A percentile compares a stretch with the other conserved stretches of the same genome.
These are phyloP conservation scores for Apteryx owenii DNA, from an alignment of 2,113 vertebrate genomes.

Conservation along the genomic window DNA sequence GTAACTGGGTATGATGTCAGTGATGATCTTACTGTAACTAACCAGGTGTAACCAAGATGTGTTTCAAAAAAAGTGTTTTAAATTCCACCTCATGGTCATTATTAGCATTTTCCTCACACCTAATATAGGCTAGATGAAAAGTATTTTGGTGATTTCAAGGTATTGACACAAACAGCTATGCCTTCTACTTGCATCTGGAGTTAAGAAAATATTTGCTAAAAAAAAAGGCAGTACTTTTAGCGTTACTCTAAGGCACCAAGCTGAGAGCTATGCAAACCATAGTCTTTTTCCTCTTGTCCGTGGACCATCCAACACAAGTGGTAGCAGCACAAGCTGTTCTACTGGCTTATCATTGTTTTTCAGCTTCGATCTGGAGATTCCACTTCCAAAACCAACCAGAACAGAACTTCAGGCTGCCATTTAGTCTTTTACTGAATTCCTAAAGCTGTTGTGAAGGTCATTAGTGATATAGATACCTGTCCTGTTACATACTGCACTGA, in stretches of 20 bases:
- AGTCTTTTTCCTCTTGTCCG: neutral
- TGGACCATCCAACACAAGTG: neutral
- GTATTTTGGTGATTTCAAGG: conserved; percentile 14
- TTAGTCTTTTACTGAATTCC: neutral
- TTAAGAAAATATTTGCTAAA: conserved; percentile 25
- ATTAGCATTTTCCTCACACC: neutral
- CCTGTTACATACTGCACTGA: neutral
- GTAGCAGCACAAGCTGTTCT: neutral
- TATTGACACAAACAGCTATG: neutral
- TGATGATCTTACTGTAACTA: conserved; percentile 19
- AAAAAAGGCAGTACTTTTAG: neutral
- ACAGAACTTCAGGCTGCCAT: neutral
- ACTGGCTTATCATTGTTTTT: neutral
- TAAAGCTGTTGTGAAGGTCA: neutral
- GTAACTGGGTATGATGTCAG: neutral
- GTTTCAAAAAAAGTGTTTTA: conserved; percentile 37
- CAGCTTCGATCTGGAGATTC: neutral
- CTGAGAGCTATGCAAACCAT: neutral
- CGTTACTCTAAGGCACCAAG: neutral
- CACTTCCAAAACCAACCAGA: neutral
- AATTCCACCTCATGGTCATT: neutral
- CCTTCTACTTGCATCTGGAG: conserved; percentile 1
- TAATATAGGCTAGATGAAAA: conserved; percentile 46
- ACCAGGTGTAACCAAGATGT: conserved; percentile 38
- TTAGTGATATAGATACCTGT: neutral